Percentiles rank a stretch among this genome's conserved stretches.
phyloP scores from a whole-genome alignment of 2,888 invertebrate species.

The Megamerina dolium region DNA sequence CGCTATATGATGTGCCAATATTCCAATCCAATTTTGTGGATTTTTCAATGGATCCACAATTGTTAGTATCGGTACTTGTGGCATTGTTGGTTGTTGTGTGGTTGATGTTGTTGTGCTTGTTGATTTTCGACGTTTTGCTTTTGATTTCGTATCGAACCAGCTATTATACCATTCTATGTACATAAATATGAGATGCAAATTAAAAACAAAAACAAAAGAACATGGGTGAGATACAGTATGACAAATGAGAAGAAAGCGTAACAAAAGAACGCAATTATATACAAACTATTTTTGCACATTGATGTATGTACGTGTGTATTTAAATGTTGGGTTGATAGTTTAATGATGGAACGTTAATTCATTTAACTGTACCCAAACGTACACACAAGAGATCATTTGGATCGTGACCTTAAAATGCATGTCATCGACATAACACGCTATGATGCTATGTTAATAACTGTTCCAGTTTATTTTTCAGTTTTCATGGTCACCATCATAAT shows the following conservation, averaged over 20 bases:
- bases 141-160: constrained; percentile 49
- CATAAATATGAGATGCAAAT: background rate
- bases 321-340: background rate
- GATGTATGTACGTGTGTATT: too few species aligned
- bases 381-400: too few species aligned
- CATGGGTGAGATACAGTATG: background rate
- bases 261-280: too few species aligned
- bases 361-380: too few species aligned
- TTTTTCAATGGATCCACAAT: constrained; percentile 45
- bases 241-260: constrained; percentile 21
- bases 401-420: too few species aligned
- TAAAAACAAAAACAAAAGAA: background rate
- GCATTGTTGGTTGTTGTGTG: constrained; percentile 34
- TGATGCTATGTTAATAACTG: too few species aligned
- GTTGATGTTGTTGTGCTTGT: constrained; percentile 40
- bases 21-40: constrained; percentile 48
- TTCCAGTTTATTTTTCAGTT: too few species aligned
- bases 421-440: too few species aligned
- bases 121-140: constrained; percentile 27
- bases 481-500: too few species aligned
- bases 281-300: too few species aligned
- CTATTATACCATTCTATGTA: constrained; percentile 51
- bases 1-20: constrained; percentile 44
- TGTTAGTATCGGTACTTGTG: constrained; percentile 45
- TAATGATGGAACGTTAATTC: constrained; percentile 6